Evolutionary conservation across 2,113 vertebrate species (phyloP), one percentile per base, ranked within the genome.

Genomic region (Melanerpes aurifrons): DNA sequence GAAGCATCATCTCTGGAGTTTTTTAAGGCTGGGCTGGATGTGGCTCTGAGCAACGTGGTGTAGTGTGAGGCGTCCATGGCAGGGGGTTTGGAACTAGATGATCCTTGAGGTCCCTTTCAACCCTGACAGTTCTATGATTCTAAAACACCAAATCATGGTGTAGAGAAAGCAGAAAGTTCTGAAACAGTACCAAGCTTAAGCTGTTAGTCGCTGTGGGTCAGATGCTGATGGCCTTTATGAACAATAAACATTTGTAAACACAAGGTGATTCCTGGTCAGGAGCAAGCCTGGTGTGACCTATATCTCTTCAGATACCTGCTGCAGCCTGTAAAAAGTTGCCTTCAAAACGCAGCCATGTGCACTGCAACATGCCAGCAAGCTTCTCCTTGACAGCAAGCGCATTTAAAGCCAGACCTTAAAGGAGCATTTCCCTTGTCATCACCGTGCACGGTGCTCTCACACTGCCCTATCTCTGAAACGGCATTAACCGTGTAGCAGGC

Each of bases 341-440:
- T 90, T 72, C 66, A 19, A 95, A 91, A 75, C 0, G 0, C 57
- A 64, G 48, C 58, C 69, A 26, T 1, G 3, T 71, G 50, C n/a
- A 6, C 18, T 31, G 35, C 0, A 0, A 58, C 58, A 19, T 7
- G 14, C 22, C 13, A 13, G 48, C 0, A 0, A 71, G 37, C 15
- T 32, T 26, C 50, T 47, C 19, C 37, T 31, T 18, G 37, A 20
- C 6, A 53, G 32, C 40, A 28, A 8, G 56, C 3, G 6, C 8
- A 1, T 62, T 61, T 53, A 66, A 89, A 73, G 13, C 10, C 70
- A 68, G 57, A 5, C 40, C 9, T 40, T 58, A 35, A 75, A n/a
- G 15, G 31, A 71, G 14, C 45, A 19, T 68, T 68, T 85, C 62
- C 32, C 31, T 16, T 56, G 45, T 78, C 35, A n/a, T 40, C 10